phyloP scores from a whole-genome alignment of 1,140 invertebrate species.

The Trypoxylus dichotomus region DNA sequence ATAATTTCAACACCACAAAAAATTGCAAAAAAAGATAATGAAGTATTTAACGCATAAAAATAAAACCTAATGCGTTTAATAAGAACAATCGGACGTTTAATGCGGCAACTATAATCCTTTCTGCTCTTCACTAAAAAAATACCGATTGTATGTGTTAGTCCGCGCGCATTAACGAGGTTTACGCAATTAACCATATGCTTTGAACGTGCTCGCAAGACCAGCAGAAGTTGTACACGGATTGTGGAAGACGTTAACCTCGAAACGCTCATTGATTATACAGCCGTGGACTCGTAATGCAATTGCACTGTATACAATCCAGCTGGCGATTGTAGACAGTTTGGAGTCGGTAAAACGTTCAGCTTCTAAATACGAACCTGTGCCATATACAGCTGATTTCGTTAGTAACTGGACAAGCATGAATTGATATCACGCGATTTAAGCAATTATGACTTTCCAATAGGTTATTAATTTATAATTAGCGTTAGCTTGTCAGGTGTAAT shows the following conservation, averaged over 20 bases:
- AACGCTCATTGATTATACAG: conserved; percentile 16
- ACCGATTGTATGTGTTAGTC: not conserved
- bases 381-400: not conserved
- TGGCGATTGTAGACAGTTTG: conserved; percentile 21
- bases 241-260: conserved; percentile 21
- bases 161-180: not conserved
- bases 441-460: no score
- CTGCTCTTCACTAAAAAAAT: not conserved
- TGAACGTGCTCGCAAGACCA: not conserved
- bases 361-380: not conserved
- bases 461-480: no score
- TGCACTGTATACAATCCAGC: not conserved
- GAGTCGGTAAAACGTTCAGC: not conserved
- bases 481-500: no score
- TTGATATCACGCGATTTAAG: no score
- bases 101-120: not conserved
- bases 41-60: no score
- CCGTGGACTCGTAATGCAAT: conserved; percentile 5
- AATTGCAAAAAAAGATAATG: no score
- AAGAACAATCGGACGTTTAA: not conserved
- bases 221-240: conserved; percentile 4
- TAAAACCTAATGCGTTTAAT: not conserved
- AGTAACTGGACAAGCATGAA: no score
- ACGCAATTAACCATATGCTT: conserved; percentile 7
- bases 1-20: no score